A percentile compares a stretch with the other conserved stretches of the same genome.
These are phyloP conservation scores for Triplophysa siluroides DNA, from an alignment of 2,113 vertebrate genomes.

Conservation along the genomic window DNA sequence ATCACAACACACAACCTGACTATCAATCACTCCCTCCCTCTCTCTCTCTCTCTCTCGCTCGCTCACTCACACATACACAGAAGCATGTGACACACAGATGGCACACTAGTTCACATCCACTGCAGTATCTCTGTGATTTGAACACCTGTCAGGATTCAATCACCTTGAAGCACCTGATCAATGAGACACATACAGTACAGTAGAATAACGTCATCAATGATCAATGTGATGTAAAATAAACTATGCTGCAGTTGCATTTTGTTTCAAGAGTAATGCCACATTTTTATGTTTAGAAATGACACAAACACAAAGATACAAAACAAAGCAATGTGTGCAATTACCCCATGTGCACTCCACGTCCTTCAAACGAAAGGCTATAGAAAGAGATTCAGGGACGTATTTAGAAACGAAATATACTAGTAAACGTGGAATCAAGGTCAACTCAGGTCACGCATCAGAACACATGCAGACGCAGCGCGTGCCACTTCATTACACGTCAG, in stretches of 20 bases:
- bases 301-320: background rate
- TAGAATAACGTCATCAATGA: background rate
- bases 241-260: too few relatives aligned
- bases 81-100: conserved; percentile 12
- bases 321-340: background rate
- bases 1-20: conserved; percentile 6
- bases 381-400: background rate
- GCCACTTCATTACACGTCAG: background rate
- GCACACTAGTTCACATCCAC: background rate
- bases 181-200: background rate
- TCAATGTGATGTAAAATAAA: too few relatives aligned
- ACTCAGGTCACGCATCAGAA: background rate
- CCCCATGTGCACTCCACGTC: too few relatives aligned
- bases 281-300: background rate
- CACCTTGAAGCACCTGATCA: conserved; percentile 14
- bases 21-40: conserved; percentile 37
- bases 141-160: background rate
- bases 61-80: conserved; percentile 26
- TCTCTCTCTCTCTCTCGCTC: conserved; percentile 49
- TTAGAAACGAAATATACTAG: background rate
- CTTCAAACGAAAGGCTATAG: background rate
- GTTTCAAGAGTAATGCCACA: too few relatives aligned
- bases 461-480: background rate
- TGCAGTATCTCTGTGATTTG: background rate
- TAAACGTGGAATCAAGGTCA: background rate